Base-by-base conservation (phyloP, 2,888 invertebrate species). In the Clostera curtula region DNA sequence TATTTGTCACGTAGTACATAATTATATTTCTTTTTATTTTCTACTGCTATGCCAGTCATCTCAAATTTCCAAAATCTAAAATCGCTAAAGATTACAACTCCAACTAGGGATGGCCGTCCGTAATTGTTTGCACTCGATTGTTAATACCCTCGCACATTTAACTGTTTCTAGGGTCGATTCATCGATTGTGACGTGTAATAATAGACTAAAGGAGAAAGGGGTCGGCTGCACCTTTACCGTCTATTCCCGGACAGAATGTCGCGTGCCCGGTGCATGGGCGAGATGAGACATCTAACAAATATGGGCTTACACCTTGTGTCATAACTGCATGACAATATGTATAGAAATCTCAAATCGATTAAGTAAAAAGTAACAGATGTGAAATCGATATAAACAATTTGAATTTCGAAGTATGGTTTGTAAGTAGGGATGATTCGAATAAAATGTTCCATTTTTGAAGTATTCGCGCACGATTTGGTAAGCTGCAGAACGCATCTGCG, bases 181-280 rank as follows among this genome's bases (percentile, higher is more conserved):
- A 59, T 57, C 48, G 61, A 57, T 56, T 58, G 52, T 54, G 50
- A 48, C 40, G 48, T 44, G 39, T 55, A 56, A 64, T 62, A 66
- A 68, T 65, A 67, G 52, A 44, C 38, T 40, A 48, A 44, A 56
- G 51, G 61, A 72, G 74, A 75, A 76, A 74, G 70, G 74, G 77
- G 69, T 69, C 49, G 50, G 25, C 36, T 56, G 72, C 74, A 75
- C 77, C 75, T 77, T 77, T 62, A 38, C 32, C 46, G 29, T 44
- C 41, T 49, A 40, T 49, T 49, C 50, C 49, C 56, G 61, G 51
- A 43, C 40, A 49, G 49, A 41, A 56, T 64, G 75, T 73, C 76
- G 70, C 75, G 75, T 73, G 76, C 70, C 60, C 39, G 49, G 50
- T 50, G 51, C 42, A 36, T 22, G 25, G 36, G 33, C 13, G 37